These are phyloP conservation scores for Micoletzkya japonica DNA, from an alignment of 2,888 invertebrate genomes.

Conservation along the genomic window DNA sequence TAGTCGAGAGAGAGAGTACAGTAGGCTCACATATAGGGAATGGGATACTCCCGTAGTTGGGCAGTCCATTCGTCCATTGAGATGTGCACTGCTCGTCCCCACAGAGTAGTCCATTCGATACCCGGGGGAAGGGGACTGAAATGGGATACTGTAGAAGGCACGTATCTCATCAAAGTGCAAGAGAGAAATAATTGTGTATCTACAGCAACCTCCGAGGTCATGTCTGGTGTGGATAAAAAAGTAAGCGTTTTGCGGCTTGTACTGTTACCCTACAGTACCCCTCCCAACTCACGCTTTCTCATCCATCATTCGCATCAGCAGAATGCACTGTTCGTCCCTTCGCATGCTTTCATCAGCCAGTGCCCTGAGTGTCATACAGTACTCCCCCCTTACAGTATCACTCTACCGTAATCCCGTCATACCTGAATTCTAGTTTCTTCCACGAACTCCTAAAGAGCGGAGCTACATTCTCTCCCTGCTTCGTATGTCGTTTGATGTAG, in stretches of 20 bases:
- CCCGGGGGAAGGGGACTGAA: slow-evolving; percentile 23
- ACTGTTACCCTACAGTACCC: background rate
- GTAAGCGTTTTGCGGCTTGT: no score
- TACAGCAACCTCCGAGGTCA: no score
- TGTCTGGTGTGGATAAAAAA: no score
- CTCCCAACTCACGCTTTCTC: slow-evolving; percentile 74
- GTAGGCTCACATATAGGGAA: slow-evolving; percentile 73
- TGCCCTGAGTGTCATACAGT: slow-evolving; percentile 69
- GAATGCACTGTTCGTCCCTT: slow-evolving; percentile 77
- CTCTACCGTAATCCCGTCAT: background rate
- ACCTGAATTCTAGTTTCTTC: slow-evolving; percentile 22
- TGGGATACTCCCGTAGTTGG: slow-evolving; percentile 89
- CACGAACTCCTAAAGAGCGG: background rate
- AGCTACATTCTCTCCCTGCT: slow-evolving; percentile 27
- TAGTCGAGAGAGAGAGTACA: background rate
- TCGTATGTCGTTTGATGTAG: slow-evolving; percentile 78
- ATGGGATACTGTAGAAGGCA: no score
- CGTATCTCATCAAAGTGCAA: no score
- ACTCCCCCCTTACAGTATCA: no score
- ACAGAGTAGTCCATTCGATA: slow-evolving; percentile 72
- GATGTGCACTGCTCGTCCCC: slow-evolving; percentile 85
- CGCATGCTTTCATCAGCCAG: slow-evolving; percentile 86
- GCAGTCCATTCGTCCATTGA: slow-evolving; percentile 84
- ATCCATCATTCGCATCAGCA: slow-evolving; percentile 80
- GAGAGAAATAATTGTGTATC: no score